Evolutionary conservation across 2,888 invertebrate species (phyloP).

Genomic region (Troides oblongomaculatus): DNA sequence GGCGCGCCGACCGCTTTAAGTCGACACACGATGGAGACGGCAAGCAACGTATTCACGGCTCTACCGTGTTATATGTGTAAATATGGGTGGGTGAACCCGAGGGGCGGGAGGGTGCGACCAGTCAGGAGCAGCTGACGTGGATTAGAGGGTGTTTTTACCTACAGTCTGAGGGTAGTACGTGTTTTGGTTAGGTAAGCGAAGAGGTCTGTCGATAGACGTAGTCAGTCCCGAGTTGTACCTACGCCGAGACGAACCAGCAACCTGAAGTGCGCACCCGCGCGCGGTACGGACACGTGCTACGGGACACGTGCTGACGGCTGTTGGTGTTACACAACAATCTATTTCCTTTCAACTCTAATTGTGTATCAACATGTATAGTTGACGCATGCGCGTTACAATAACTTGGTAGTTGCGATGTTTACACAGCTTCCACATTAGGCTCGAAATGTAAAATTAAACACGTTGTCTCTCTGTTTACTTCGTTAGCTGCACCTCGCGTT

Average conservation of each 20-base stretch:
- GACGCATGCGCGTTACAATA: no score
- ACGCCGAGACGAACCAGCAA: neutral
- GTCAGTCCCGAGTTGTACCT: neutral
- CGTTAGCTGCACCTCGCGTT: neutral
- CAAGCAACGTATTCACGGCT: neutral
- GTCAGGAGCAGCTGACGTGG: constrained; percentile 77
- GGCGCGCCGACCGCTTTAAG: constrained; percentile 40
- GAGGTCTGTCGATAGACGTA: constrained; percentile 27
- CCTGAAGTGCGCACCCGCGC: no score
- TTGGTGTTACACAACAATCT: no score
- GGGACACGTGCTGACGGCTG: no score
- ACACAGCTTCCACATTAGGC: no score
- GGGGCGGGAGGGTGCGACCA: constrained; percentile 58
- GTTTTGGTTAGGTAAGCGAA: constrained; percentile 40
- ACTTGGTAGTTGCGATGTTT: no score
- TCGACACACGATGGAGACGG: constrained; percentile 42
- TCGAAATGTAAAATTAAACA: no score
- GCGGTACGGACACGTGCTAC: no score
- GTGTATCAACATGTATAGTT: no score
- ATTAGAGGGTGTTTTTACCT: constrained; percentile 76
- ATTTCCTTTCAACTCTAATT: no score
- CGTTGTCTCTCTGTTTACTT: no score
- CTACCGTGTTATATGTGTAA: constrained; percentile 52
- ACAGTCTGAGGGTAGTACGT: constrained; percentile 56
- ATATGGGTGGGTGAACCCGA: constrained; percentile 44